These are phyloP conservation scores for Oegoconia quadripuncta DNA, from an alignment of 2,888 invertebrate genomes.

Conservation along the genomic window DNA sequence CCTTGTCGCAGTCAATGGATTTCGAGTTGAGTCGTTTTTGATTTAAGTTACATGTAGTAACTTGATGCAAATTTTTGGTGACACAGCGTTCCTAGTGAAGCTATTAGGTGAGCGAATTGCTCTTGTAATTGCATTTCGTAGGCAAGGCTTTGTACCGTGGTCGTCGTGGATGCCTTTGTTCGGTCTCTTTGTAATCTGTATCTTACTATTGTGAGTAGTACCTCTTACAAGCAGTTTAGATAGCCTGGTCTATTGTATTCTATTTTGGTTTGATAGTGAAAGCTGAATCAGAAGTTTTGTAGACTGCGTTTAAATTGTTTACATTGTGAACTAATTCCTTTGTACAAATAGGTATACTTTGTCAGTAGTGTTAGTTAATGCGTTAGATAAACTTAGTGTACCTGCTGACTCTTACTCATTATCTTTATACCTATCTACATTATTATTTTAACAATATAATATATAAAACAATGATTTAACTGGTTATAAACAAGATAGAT, in stretches of 20 bases:
- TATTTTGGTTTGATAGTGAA: conserved; percentile 44
- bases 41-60: conserved; percentile 36
- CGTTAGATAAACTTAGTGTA: too few relatives aligned
- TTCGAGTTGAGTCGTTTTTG: conserved; percentile 37
- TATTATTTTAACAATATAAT: too few relatives aligned
- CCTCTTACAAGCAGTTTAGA: conserved; percentile 24
- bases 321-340: conserved; percentile 5
- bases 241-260: conserved; percentile 32
- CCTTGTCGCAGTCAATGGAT: conserved; percentile 36
- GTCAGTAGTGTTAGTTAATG: too few relatives aligned
- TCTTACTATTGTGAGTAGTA: conserved; percentile 41
- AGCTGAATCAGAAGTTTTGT: conserved; percentile 31
- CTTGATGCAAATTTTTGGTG: conserved; percentile 70
- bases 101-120: conserved; percentile 70
- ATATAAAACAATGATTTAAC: too few relatives aligned
- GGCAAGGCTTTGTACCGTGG: conserved; percentile 65
- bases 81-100: conserved; percentile 59
- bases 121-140: conserved; percentile 73
- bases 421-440: too few relatives aligned
- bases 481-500: too few relatives aligned
- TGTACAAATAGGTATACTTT: too few relatives aligned
- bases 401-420: too few relatives aligned
- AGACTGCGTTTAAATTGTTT: conserved; percentile 20
- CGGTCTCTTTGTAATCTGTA: conserved; percentile 55
- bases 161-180: conserved; percentile 49